A percentile compares a stretch with the other conserved stretches of the same genome.
Evolutionary conservation across 2,113 vertebrate genomes (phyloP).

Genomic region (Laticauda laticaudata): DNA sequence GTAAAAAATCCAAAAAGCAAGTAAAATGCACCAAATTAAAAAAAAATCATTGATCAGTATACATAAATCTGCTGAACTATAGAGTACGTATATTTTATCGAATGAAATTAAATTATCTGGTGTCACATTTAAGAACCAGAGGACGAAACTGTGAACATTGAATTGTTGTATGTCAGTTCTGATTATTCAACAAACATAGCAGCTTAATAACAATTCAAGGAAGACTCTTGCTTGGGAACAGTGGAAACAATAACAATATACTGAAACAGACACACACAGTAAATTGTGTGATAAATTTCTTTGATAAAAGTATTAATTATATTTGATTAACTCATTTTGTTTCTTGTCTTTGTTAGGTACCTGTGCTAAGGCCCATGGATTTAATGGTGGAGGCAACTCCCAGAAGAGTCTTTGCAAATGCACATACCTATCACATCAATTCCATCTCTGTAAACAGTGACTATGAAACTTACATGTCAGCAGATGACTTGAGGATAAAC

Average conservation of each 20-base stretch:
- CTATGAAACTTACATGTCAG: slow-evolving; percentile 96
- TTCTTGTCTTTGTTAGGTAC: slow-evolving; percentile 75
- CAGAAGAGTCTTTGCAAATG: slow-evolving; percentile 88
- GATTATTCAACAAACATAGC: not conserved
- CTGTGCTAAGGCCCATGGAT: slow-evolving; percentile 93
- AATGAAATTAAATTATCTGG: not conserved
- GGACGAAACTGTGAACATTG: not conserved
- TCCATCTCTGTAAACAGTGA: slow-evolving; percentile 97
- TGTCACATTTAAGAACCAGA: not conserved
- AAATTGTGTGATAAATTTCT: not conserved
- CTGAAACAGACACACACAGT: not conserved
- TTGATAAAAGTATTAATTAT: not conserved
- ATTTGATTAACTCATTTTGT: slow-evolving; percentile 2
- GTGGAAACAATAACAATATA: not conserved
- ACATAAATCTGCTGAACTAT: not conserved
- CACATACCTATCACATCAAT: slow-evolving; percentile 97
- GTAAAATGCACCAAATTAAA: not conserved
- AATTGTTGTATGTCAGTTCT: not conserved
- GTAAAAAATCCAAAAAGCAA: not conserved
- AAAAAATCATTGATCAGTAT: not conserved
- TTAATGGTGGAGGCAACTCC: slow-evolving; percentile 96
- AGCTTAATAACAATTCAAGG: not conserved
- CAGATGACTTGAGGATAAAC: slow-evolving; percentile 93
- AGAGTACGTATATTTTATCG: not conserved
- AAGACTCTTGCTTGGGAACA: not conserved